A percentile compares a stretch with the other conserved stretches of the same genome.
These are phyloP conservation scores for Macrotis lagotis DNA, from an alignment of 2,113 vertebrate genomes.

Conservation along the genomic window DNA sequence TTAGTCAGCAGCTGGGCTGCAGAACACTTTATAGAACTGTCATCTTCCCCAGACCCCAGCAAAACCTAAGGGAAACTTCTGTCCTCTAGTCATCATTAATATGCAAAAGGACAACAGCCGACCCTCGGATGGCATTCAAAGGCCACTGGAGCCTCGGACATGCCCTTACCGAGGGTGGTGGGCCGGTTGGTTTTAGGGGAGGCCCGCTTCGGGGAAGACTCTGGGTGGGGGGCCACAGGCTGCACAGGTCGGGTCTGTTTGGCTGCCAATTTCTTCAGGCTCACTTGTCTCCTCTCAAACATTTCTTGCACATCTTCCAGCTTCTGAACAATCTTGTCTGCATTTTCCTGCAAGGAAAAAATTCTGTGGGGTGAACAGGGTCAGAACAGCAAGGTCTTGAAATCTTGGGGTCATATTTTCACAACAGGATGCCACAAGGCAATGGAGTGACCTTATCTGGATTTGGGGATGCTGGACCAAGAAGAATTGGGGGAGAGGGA, in stretches of 20 bases:
- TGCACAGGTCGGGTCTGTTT: slow-evolving; percentile 96
- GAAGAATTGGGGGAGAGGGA: neutral
- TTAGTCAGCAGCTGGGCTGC: neutral
- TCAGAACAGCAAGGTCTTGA: neutral
- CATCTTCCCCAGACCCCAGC: too few species aligned
- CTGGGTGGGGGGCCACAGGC: slow-evolving; percentile 94
- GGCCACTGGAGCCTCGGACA: slow-evolving; percentile 15
- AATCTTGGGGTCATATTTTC: neutral
- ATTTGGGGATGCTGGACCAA: neutral
- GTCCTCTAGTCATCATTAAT: neutral
- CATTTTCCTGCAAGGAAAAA: slow-evolving; percentile 83
- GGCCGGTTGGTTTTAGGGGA: slow-evolving; percentile 85
- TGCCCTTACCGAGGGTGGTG: slow-evolving; percentile 83
- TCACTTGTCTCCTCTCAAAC: slow-evolving; percentile 93
- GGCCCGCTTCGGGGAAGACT: slow-evolving; percentile 93
- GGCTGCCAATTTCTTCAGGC: slow-evolving; percentile 93
- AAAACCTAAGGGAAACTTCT: neutral
- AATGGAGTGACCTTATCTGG: neutral
- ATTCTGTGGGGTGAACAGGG: slow-evolving; percentile 23
- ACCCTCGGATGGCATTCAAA: neutral
- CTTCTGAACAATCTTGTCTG: slow-evolving; percentile 89
- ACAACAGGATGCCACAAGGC: neutral
- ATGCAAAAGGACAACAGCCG: neutral
- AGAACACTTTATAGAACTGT: too few species aligned
- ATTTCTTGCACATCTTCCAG: slow-evolving; percentile 94